phyloP scores from a whole-genome alignment of 2,113 vertebrate genomes.

The Microcebus jonahi region DNA sequence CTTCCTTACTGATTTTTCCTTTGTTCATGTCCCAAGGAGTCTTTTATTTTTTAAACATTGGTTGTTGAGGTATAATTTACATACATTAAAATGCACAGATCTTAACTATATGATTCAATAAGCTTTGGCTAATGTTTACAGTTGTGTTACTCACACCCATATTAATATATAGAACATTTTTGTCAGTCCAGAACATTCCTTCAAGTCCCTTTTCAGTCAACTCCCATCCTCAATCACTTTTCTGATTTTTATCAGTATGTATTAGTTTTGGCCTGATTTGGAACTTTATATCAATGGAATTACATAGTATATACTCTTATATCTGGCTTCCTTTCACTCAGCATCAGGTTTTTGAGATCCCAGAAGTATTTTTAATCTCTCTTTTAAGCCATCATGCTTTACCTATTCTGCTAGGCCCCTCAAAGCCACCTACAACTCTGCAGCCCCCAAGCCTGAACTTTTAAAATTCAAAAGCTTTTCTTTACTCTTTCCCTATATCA shows the following conservation, averaged over 20 bases:
- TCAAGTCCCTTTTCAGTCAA: neutral
- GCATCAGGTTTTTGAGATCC: neutral
- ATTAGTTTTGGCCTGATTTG: neutral
- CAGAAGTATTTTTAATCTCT: conserved; percentile 26
- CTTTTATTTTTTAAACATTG: neutral
- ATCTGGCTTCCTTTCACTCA: neutral
- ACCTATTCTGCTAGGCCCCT: neutral
- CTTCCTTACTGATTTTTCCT: neutral
- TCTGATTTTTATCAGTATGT: neutral
- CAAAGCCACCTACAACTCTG: neutral
- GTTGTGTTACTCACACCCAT: neutral
- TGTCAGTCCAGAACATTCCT: neutral
- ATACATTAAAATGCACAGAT: neutral
- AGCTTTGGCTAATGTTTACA: neutral
- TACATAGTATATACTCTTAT: neutral
- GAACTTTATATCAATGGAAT: neutral
- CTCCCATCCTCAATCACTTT: neutral
- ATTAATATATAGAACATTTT: neutral
- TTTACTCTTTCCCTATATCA: neutral
- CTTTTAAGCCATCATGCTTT: neutral
- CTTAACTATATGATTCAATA: neutral
- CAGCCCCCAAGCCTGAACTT: neutral
- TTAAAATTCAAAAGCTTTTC: conserved; percentile 8
- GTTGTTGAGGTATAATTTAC: neutral
- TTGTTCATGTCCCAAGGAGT: neutral